Conservation (phyloP, 2,797 vertebrate species). For the Tokudaia muenninki region DNA sequence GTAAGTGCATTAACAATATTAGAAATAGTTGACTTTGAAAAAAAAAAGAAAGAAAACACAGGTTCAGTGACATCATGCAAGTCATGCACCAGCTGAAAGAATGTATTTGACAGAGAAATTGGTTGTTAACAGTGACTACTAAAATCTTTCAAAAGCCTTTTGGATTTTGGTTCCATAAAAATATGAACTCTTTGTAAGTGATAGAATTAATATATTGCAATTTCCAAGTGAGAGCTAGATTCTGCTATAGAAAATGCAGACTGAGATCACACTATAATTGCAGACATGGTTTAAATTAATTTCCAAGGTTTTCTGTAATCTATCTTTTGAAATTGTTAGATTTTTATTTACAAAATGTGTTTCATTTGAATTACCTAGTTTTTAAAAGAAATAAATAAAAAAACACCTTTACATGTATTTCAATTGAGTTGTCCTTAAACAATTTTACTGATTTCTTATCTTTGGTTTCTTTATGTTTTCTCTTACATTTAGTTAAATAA, state of each 20-base stretch:
- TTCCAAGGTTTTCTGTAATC: neutral
- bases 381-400: neutral
- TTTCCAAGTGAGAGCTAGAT: neutral
- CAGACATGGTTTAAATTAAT: neutral
- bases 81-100: neutral
- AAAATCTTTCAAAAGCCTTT: neutral
- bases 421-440: neutral
- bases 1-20: neutral
- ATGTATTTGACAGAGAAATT: neutral
- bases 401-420: neutral
- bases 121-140: neutral
- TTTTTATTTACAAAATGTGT: neutral
- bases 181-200: neutral
- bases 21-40: neutral
- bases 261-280: neutral
- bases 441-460: constrained; percentile 11
- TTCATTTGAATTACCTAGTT: neutral
- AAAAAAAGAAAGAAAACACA: neutral
- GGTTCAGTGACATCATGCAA: neutral
- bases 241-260: neutral
- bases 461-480: neutral
- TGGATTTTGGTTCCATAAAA: neutral
- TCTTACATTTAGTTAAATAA: neutral
- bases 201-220: neutral
- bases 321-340: neutral